Evolutionary conservation across 2,113 vertebrate species (phyloP).

Genomic region (Lasiurus borealis): DNA sequence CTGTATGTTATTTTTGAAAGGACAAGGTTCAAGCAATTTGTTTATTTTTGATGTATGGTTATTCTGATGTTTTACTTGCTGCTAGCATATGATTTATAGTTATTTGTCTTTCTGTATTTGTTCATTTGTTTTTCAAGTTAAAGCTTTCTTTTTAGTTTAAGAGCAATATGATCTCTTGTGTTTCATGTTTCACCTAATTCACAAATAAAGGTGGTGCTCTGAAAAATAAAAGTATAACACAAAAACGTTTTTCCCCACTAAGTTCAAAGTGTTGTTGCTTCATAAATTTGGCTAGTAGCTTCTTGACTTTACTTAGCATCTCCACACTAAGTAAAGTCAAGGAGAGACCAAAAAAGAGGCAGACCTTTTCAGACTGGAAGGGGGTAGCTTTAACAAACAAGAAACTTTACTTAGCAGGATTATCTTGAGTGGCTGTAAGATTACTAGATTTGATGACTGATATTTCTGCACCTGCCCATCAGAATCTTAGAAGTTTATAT

Average conservation of each 20-base stretch:
- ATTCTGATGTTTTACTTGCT: too few species aligned
- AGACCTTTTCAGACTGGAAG: neutral
- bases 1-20: constrained; percentile 47
- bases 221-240: neutral
- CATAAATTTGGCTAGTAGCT: neutral
- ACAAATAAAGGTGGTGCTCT: constrained; percentile 46
- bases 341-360: neutral
- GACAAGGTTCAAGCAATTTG: neutral
- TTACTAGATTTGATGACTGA: neutral
- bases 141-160: constrained; percentile 43
- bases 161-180: constrained; percentile 35
- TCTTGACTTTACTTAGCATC: too few species aligned
- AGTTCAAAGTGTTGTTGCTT: neutral
- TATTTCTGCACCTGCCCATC: neutral
- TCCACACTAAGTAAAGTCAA: neutral
- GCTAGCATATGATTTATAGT: too few species aligned
- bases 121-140: constrained; percentile 28
- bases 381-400: neutral
- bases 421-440: neutral
- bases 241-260: neutral
- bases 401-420: neutral
- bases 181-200: constrained; percentile 46
- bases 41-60: constrained; percentile 7
- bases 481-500: neutral
- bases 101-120: too few species aligned